Base-by-base conservation (phyloP, 2,113 vertebrate genomes). In the Talpa occidentalis region DNA sequence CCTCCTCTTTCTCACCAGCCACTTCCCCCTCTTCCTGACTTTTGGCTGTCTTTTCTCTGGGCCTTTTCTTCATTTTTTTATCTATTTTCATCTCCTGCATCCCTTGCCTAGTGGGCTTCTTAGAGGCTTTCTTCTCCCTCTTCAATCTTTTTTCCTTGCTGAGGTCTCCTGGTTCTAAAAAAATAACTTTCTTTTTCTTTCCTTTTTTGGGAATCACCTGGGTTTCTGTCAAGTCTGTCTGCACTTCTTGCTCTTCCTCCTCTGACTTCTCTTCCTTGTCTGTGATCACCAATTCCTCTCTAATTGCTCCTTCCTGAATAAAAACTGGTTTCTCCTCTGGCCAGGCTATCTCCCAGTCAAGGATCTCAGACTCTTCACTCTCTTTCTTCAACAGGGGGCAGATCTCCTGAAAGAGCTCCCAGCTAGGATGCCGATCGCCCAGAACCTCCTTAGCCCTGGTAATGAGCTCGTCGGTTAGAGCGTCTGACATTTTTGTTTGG, bases 351-450 rank as follows among this genome's bases (percentile, higher is more conserved):
- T 91, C 86, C 86, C 91, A 74, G 17, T 73, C 59, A 52, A 66
- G 22, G 9, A 82, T 72, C 35, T 94, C 87, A 52, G 60, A 6
- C 2, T 11, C 11, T 21, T 84, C 22, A 17, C 73, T 89, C 69
- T 92, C 37, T 54, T 59, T 17, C 42, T 84, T 66, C 56, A 95
- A 3, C 26, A 95, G 2, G 2, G 96, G 95, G 28, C 93, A 93
- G 16, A 97, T 80, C 77, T 94, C 40, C 62, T 66, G 40, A 91
- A 97, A 96, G 66, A 95, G 93, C 22, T 97, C 96, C 97, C 97
- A 97, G 44, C 97, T 97, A 28, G 95, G 89, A 1, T 2, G 47
- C 9, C 14, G 79, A 19, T 93, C 93, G 10, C 12, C 60, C 26
- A 98, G 94, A 7, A 85, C 64, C 5, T 94, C 37, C 28, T 60